Evolutionary conservation across 1,140 invertebrate genomes (phyloP).

Genomic region (Calephelis nemesis): DNA sequence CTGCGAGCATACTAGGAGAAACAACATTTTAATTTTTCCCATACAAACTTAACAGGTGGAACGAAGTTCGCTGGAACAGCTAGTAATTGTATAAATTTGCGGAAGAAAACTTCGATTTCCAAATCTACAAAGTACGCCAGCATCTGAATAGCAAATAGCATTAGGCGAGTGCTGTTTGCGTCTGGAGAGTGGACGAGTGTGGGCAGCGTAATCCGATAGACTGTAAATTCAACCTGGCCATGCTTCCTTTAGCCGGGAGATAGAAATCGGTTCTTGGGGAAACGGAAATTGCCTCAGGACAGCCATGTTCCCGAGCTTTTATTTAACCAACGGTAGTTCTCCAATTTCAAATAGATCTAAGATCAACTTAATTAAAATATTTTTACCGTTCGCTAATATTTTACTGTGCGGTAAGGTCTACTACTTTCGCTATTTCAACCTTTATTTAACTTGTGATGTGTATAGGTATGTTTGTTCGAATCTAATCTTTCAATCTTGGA

Average conservation of each 20-base stretch:
- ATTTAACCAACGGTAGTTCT: slow-evolving; percentile 32
- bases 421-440: too few relatives aligned
- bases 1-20: too few relatives aligned
- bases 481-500: too few relatives aligned
- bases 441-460: too few relatives aligned
- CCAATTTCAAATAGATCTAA: neutral
- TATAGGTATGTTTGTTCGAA: too few relatives aligned
- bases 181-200: slow-evolving; percentile 2
- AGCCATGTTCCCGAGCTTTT: slow-evolving; percentile 41
- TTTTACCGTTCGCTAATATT: neutral
- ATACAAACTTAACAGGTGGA: too few relatives aligned
- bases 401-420: neutral
- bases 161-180: neutral
- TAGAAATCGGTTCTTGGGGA: slow-evolving; percentile 40
- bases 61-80: too few relatives aligned
- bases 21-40: too few relatives aligned
- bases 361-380: slow-evolving; percentile 4
- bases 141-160: too few relatives aligned
- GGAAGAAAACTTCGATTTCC: too few relatives aligned
- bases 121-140: too few relatives aligned
- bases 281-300: slow-evolving; percentile 44
- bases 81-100: too few relatives aligned
- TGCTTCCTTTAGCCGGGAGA: slow-evolving; percentile 35
- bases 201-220: slow-evolving; percentile 37
- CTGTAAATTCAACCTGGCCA: slow-evolving; percentile 41